Conservation (phyloP, 1,140 invertebrate species). For the Pollicipes pollicipes region DNA sequence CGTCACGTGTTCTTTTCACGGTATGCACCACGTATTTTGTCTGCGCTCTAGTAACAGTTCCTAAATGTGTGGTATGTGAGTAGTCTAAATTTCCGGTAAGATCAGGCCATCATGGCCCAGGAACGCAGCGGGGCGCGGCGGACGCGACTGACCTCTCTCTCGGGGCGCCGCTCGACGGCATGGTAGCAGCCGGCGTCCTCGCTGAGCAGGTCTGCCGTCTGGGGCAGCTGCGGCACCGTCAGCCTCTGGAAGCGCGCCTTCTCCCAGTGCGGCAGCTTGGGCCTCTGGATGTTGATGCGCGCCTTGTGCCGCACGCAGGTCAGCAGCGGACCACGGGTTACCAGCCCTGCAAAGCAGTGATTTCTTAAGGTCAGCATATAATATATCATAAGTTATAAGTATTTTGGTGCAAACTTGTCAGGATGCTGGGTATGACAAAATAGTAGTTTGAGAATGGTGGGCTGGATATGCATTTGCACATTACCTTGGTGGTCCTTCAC, state of each 20-base stretch:
- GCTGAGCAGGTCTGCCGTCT: not conserved
- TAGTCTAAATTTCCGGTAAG: not conserved
- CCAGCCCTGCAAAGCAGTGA: not conserved
- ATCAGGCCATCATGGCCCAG: not conserved
- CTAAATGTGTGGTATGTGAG: too few relatives aligned
- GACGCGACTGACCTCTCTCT: not conserved
- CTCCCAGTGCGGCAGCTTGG: not conserved
- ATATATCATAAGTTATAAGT: too few relatives aligned
- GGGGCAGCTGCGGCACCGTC: not conserved
- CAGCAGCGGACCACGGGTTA: not conserved
- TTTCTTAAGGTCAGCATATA: too few relatives aligned
- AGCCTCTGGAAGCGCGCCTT: not conserved
- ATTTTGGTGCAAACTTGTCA: too few relatives aligned
- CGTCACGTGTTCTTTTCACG: not conserved
- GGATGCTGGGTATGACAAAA: too few relatives aligned
- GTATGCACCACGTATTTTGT: too few relatives aligned
- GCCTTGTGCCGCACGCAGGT: not conserved
- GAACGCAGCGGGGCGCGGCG: too few relatives aligned
- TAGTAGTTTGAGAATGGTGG: too few relatives aligned
- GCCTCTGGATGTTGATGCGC: not conserved
- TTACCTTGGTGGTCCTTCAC: too few relatives aligned
- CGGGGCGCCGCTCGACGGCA: not conserved
- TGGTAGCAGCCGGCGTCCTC: not conserved
- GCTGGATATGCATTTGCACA: too few relatives aligned
- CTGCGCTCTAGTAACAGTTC: not conserved